Base-by-base conservation (phyloP, 1,140 invertebrate genomes). In the Steinernema feltiae region DNA sequence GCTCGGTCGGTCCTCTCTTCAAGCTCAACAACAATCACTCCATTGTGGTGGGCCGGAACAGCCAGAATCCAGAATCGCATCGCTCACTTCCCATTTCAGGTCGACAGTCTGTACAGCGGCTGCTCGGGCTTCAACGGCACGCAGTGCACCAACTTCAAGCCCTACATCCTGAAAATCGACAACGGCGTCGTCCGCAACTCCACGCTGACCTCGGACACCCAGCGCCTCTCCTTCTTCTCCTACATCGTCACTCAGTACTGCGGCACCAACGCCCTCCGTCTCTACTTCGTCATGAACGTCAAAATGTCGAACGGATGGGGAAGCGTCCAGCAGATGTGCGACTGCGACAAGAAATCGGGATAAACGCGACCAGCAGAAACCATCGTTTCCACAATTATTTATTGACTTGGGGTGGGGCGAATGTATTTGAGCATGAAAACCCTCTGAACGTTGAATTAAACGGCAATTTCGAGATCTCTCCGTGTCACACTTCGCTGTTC, bases 111-210 rank as follows among this genome's bases (percentile, higher is more conserved):
- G 15, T 63, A 63, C 53, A 27, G 7, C 7, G 53, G 3, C 53
- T 63, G 53, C 24, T 3, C 53, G 24, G 24, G 15, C 12, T 63
- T 15, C 53, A 63, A 63, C 53, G 53, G 53, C 53, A 63, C 53
- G 2, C 53, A 63, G 24, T 63, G 53, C 53, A 63, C 24, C 53
- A 63, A 63, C 53, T 63, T 63, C 53, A 63, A 63, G 24, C 53
- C 53, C 53, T 63, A 63, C 53, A 63, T 63, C 24, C 53, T 63
- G 53, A 63, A 63, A 21, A 63, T 63, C 53, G 53, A 63, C 53
- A 63, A 63, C 53, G 24, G 53, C 24, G 53, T 63, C 53, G 53
- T 63, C 12, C 53, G 53, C 15, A 63, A 63, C 53, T 15, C 53
- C 12, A 63, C 53, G 15, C 53, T 63, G 7, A 63, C 53, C 53